These are phyloP conservation scores for Eupithecia subumbrata DNA, from an alignment of 2,888 invertebrate species.

Conservation along the genomic window DNA sequence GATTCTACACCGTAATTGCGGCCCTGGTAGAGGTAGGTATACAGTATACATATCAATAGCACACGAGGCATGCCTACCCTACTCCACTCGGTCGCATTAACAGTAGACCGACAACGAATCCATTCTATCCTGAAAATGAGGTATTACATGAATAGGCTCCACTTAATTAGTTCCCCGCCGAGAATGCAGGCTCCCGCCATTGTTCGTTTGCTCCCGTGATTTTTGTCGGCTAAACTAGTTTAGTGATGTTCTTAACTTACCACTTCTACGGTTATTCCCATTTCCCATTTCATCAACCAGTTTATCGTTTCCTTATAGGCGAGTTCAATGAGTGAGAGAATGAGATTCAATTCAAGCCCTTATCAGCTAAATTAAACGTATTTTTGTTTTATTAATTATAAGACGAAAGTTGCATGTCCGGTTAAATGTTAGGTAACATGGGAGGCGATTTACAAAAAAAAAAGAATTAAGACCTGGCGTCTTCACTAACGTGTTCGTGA, in stretches of 20 bases:
- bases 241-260: slow-evolving; percentile 28
- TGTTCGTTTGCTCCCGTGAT: slow-evolving; percentile 56
- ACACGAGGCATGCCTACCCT: background rate
- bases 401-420: background rate
- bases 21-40: background rate
- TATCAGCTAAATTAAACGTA: background rate
- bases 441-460: too few relatives aligned
- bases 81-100: background rate
- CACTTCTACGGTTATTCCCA: background rate
- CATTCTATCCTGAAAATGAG: slow-evolving; percentile 37
- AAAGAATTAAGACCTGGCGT: too few relatives aligned
- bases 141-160: slow-evolving; percentile 61
- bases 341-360: background rate
- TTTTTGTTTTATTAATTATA: background rate
- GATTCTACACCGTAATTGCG: too few relatives aligned
- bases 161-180: slow-evolving; percentile 65
- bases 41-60: background rate
- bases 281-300: background rate
- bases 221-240: slow-evolving; percentile 37
- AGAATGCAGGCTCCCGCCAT: slow-evolving; percentile 59
- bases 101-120: slow-evolving; percentile 13
- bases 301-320: background rate
- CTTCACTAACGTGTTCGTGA: too few relatives aligned
- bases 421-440: background rate
- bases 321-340: too few relatives aligned